phyloP scores from a whole-genome alignment of 1,140 invertebrate genomes.

The Coptotermes formosanus region DNA sequence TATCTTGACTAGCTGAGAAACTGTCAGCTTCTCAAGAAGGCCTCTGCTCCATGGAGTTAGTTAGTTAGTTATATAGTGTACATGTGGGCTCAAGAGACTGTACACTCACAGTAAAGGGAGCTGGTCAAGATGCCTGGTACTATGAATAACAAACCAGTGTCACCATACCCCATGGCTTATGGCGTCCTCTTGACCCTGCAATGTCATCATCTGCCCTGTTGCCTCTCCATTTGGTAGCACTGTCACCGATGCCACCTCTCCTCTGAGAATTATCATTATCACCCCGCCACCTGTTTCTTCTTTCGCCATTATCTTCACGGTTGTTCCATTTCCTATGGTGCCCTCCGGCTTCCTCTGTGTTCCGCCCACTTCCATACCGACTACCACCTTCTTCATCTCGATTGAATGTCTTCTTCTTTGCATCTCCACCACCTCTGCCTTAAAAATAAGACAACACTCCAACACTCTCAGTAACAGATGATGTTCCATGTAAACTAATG shows the following conservation, averaged over 20 bases:
- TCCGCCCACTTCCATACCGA: neutral
- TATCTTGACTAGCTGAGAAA: too few species aligned
- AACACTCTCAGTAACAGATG: too few species aligned
- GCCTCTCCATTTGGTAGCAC: neutral
- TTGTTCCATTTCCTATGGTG: neutral
- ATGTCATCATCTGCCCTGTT: neutral
- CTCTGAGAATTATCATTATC: neutral
- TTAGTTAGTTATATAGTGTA: too few species aligned
- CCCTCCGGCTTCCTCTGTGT: neutral
- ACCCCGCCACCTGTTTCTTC: neutral
- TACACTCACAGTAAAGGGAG: too few species aligned
- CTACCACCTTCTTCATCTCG: neutral
- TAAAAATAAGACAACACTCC: neutral
- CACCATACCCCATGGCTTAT: too few species aligned
- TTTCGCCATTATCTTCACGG: neutral
- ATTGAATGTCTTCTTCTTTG: neutral
- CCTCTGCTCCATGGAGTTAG: too few species aligned
- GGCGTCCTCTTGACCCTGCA: neutral
- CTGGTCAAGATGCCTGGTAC: too few species aligned
- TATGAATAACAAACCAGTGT: too few species aligned
- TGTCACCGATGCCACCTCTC: neutral
- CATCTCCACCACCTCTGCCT: neutral
- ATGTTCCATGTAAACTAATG: too few species aligned
- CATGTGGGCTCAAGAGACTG: too few species aligned
- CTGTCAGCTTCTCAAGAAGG: too few species aligned